Conservation (phyloP, 1,140 invertebrate genomes). For the Thereuonema tuberculata region DNA sequence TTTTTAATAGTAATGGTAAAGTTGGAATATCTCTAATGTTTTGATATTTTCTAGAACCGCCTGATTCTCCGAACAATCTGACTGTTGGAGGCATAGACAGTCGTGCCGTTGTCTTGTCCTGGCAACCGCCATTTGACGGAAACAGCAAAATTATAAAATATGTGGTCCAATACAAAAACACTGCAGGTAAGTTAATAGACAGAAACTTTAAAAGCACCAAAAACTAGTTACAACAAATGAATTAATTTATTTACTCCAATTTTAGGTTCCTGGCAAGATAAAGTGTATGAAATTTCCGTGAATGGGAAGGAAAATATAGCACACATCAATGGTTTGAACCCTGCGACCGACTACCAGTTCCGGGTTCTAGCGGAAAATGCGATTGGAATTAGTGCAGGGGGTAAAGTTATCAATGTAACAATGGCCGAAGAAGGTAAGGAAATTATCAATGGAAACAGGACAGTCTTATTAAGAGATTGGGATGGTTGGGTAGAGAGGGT, state of each 20-base stretch:
- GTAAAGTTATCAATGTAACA: slow-evolving; percentile 79
- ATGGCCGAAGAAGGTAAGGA: slow-evolving; percentile 86
- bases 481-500: too few species aligned
- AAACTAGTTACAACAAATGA: too few species aligned
- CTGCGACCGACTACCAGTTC: slow-evolving; percentile 82
- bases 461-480: neutral
- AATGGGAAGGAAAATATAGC: slow-evolving; percentile 74
- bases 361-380: slow-evolving; percentile 88
- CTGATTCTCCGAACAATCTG: slow-evolving; percentile 77
- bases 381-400: slow-evolving; percentile 78
- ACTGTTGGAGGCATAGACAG: slow-evolving; percentile 86
- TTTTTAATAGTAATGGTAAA: neutral
- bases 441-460: neutral
- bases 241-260: slow-evolving; percentile 1
- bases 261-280: slow-evolving; percentile 1
- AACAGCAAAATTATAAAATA: slow-evolving; percentile 87
- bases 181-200: slow-evolving; percentile 51
- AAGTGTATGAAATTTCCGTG: slow-evolving; percentile 31
- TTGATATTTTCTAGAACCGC: slow-evolving; percentile 65
- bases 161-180: slow-evolving; percentile 82
- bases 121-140: slow-evolving; percentile 87
- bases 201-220: too few species aligned
- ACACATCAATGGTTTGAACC: slow-evolving; percentile 71
- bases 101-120: slow-evolving; percentile 72
- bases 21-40: neutral